Base-by-base conservation (phyloP, 1,140 invertebrate genomes). In the Laupala kohalensis region DNA sequence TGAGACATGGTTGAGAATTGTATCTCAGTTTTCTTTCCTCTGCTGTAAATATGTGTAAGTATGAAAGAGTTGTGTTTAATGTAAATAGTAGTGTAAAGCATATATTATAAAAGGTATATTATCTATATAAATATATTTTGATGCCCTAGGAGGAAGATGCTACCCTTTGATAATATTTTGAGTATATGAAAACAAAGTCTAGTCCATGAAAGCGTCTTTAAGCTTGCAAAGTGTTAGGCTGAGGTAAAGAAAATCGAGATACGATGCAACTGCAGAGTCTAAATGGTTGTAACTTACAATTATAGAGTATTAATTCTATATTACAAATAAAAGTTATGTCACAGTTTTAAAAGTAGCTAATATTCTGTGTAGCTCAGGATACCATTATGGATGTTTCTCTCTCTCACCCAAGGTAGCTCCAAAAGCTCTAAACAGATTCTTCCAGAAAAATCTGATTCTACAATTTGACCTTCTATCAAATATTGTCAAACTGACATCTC, bases 301-400 rank as follows among this genome's bases (percentile, higher is more conserved):
- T 23, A 30, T 67, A 71, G 64, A 66, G 64, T 67, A 71, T 64
- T 71, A 66, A 64, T 53, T 70, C 37, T 71, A 71, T 71, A 71
- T 65, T 28, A 71, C 19, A 37, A 65, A 67, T 64, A 65, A 71
- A 53, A 37, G 25, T 64, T 65, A 71, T 68, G 67, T 68, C 67
- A 68, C 67, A 68, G 29, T 68, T 68, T 68, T 68, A 68, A 25
- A 68, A 68, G 67, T 68, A 68, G 67, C 67, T 68, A 65, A 37
- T 53, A 53, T 53, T 71, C 30, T 67, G 63, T 71, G 70, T 71
- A 71, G 70, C 70, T 65, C 70, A 71, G 70, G 70, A 71, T 71
- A 71, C 70, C 70, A 71, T 71, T 71, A 71, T 71, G 70, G 66
- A 71, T 71, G 70, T 71, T 71, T 68, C 65, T 29, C 67, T 5